Conservation (phyloP, 2,888 invertebrate species). For the Drosophila mercatorum region DNA sequence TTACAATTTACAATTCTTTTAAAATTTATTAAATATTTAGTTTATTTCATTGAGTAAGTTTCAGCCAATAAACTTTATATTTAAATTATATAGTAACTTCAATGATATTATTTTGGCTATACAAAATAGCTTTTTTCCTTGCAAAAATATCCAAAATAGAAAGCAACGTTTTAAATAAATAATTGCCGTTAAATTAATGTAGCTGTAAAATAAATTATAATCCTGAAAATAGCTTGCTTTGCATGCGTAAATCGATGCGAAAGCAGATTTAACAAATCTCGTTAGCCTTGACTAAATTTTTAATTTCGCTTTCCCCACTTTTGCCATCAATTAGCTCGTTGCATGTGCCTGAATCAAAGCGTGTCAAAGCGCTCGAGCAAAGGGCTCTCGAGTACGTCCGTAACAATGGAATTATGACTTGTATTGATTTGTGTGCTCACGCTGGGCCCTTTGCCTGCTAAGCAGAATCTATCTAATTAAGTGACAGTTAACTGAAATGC, state of each 20-base stretch:
- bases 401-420: slow-evolving; percentile 18
- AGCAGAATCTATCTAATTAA: slow-evolving; percentile 9
- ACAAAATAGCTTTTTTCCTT: not conserved
- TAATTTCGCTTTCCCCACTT: slow-evolving; percentile 15
- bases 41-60: not conserved
- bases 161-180: not conserved
- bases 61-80: too few relatives aligned
- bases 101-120: too few relatives aligned
- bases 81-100: too few relatives aligned
- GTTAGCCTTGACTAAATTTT: slow-evolving; percentile 34
- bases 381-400: slow-evolving; percentile 12
- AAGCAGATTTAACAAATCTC: slow-evolving; percentile 1
- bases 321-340: slow-evolving; percentile 18
- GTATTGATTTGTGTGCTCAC: slow-evolving; percentile 40
- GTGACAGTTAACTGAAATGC: slow-evolving; percentile 37
- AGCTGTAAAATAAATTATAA: not conserved
- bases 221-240: not conserved
- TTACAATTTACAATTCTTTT: too few relatives aligned
- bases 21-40: not conserved
- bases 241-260: not conserved
- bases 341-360: slow-evolving; percentile 27
- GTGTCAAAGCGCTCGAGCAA: slow-evolving; percentile 41
- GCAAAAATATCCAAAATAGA: not conserved
- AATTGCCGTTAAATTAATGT: not conserved
- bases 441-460: slow-evolving; percentile 7